Evolutionary conservation across 2,113 vertebrate species (phyloP).

Genomic region (Leptodactylus fuscus): DNA sequence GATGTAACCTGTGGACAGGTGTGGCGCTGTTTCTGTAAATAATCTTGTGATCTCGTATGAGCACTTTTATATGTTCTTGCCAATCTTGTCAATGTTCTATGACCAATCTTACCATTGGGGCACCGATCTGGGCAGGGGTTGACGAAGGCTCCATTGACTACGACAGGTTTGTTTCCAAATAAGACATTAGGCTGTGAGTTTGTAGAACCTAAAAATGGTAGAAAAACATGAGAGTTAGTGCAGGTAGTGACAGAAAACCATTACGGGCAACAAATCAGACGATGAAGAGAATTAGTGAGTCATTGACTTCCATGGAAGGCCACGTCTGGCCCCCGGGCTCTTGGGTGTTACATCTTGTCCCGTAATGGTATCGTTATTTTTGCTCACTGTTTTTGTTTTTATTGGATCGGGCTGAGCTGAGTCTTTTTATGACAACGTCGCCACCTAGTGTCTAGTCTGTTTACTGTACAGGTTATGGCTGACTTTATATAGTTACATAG

Average conservation of each 20-base stretch:
- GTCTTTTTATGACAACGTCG: neutral
- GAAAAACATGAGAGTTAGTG: neutral
- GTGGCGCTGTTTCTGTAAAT: neutral
- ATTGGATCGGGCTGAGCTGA: neutral
- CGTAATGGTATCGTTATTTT: neutral
- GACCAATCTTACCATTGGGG: constrained; percentile 28
- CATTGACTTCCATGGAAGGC: neutral
- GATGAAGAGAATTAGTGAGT: neutral
- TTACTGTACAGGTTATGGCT: neutral
- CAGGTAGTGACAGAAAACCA: neutral
- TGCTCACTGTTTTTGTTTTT: neutral
- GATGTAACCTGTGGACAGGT: neutral
- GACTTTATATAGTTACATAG: too few relatives aligned
- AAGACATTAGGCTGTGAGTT: neutral
- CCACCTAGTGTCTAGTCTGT: neutral
- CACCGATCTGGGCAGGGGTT: constrained; percentile 38
- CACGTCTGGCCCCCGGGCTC: neutral
- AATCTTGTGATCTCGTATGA: neutral
- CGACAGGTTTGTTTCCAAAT: neutral
- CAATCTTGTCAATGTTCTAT: neutral
- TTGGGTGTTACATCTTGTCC: neutral
- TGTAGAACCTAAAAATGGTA: neutral
- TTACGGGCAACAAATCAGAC: neutral
- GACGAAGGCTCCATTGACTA: neutral
- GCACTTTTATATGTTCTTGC: neutral